Conservation (phyloP, 2,797 vertebrate genomes). For the Catamblyrhynchus diadema region DNA sequence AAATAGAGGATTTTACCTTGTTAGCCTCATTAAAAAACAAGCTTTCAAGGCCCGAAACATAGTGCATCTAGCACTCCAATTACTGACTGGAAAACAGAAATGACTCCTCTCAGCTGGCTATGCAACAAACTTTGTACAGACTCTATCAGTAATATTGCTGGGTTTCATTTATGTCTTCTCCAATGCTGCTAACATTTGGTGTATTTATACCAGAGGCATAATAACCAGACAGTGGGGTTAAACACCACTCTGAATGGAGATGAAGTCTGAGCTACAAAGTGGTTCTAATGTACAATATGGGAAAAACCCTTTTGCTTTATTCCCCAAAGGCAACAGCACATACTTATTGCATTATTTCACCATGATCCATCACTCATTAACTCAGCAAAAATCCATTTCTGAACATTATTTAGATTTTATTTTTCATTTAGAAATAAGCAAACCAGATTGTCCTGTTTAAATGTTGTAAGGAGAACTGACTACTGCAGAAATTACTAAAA, state of each 20-base stretch:
- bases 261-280: conserved; percentile 1
- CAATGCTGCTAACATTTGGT: not conserved
- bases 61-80: not conserved
- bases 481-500: not conserved
- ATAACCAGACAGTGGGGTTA: not conserved
- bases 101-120: not conserved
- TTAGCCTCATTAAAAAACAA: conserved; percentile 15
- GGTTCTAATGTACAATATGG: conserved; percentile 12
- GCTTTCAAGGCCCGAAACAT: conserved; percentile 1
- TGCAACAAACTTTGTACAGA: not conserved
- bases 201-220: not conserved
- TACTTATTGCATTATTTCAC: not conserved
- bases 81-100: conserved; percentile 5
- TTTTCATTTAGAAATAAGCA: conserved; percentile 24
- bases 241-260: not conserved
- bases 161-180: not conserved
- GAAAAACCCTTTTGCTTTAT: not conserved
- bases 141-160: not conserved
- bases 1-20: not conserved
- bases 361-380: conserved; percentile 15
- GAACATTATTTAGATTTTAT: not conserved
- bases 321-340: not conserved
- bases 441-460: not conserved
- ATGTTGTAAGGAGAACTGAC: not conserved
- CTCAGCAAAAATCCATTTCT: not conserved